Evolutionary conservation across 1,140 invertebrate species (phyloP).

Genomic region (Phymastichus coffea): DNA sequence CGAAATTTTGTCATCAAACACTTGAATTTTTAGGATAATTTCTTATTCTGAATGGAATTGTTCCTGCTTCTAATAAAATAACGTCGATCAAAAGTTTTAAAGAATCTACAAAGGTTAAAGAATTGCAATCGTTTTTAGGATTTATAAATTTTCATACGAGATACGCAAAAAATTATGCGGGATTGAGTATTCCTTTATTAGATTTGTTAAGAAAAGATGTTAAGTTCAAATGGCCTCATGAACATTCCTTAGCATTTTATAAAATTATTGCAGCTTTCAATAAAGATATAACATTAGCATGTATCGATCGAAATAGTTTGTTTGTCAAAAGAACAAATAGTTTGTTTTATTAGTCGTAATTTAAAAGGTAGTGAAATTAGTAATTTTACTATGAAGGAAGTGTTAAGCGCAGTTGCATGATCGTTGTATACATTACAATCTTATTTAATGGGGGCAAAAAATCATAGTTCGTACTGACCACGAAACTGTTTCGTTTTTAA

Average conservation of each 20-base stretch:
- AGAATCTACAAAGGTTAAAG: slow-evolving; percentile 37
- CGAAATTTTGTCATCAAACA: not conserved
- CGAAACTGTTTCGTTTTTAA: not conserved
- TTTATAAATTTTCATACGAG: slow-evolving; percentile 49
- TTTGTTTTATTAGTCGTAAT: slow-evolving; percentile 35
- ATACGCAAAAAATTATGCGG: slow-evolving; percentile 40
- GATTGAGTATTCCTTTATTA: slow-evolving; percentile 18
- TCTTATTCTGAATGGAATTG: slow-evolving; percentile 4
- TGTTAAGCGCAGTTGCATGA: slow-evolving; percentile 49
- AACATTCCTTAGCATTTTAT: not conserved
- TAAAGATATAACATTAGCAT: slow-evolving; percentile 31
- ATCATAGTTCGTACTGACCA: slow-evolving; percentile 5
- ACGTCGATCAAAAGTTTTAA: slow-evolving; percentile 17
- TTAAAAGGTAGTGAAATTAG: slow-evolving; percentile 32
- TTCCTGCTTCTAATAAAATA: slow-evolving; percentile 19
- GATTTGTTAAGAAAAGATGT: slow-evolving; percentile 13
- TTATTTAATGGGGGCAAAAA: slow-evolving; percentile 34
- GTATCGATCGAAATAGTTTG: slow-evolving; percentile 33
- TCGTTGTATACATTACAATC: slow-evolving; percentile 44
- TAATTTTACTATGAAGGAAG: slow-evolving; percentile 49
- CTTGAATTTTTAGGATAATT: slow-evolving; percentile 20
- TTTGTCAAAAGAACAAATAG: slow-evolving; percentile 23
- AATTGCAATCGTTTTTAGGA: slow-evolving; percentile 50
- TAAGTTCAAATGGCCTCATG: not conserved
- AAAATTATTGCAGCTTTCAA: not conserved